A percentile compares a stretch with the other conserved stretches of the same genome.
These are phyloP conservation scores for Diarsia mendica DNA, from an alignment of 2,888 invertebrate species.

Conservation along the genomic window DNA sequence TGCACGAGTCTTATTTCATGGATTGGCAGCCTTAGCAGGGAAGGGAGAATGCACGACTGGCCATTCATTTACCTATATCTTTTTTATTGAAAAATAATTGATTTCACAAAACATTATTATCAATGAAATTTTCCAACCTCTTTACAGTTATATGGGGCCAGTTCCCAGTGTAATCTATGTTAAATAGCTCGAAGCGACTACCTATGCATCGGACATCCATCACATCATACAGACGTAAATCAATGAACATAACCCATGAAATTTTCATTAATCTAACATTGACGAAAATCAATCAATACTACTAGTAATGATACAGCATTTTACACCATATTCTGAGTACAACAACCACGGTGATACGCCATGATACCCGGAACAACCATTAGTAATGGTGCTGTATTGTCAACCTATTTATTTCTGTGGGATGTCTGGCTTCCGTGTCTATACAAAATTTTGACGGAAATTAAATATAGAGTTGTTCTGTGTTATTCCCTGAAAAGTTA, in stretches of 20 bases:
- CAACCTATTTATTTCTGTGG: constrained; percentile 52
- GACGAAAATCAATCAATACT: constrained; percentile 40
- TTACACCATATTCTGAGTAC: not conserved
- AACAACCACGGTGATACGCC: constrained; percentile 36
- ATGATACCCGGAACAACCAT: constrained; percentile 59
- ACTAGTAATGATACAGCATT: constrained; percentile 43
- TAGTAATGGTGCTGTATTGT: constrained; percentile 68
- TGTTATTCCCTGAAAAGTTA: not conserved
- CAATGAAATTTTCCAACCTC: no score
- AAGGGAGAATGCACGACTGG: not conserved
- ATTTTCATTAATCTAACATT: constrained; percentile 28
- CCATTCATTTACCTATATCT: not conserved
- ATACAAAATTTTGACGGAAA: constrained; percentile 30
- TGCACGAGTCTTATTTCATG: not conserved
- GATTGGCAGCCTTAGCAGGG: not conserved
- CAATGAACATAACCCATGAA: constrained; percentile 30
- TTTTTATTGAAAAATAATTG: not conserved
- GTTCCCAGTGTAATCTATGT: not conserved
- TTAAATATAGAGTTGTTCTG: constrained; percentile 1
- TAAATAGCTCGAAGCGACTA: not conserved
- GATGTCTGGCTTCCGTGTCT: constrained; percentile 56
- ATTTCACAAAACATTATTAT: not conserved
- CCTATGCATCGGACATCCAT: not conserved
- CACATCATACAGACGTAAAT: constrained; percentile 18
- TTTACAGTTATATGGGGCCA: not conserved